A percentile compares a stretch with the other conserved stretches of the same genome.
Conservation (phyloP, 2,888 invertebrate genomes). For the Ennomos erosarius region DNA sequence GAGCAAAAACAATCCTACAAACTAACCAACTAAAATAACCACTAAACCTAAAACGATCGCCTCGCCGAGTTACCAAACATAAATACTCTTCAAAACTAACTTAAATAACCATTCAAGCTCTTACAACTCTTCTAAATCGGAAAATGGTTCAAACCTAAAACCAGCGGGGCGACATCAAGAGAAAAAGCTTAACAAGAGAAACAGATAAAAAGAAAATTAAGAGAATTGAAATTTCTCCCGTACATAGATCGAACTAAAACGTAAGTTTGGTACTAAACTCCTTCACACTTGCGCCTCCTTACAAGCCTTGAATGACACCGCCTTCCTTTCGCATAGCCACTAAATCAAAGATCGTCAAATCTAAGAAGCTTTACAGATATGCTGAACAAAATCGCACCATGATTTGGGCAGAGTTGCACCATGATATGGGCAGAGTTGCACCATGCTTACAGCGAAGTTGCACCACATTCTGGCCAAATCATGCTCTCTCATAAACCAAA, state of each 20-base stretch:
- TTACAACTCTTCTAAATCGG: slow-evolving; percentile 44
- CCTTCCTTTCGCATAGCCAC: slow-evolving; percentile 13
- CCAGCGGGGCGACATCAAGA: slow-evolving; percentile 57
- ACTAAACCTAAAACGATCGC: slow-evolving; percentile 47
- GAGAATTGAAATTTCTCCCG: slow-evolving; percentile 60
- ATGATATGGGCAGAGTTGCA: neutral
- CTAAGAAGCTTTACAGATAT: neutral
- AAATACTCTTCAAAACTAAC: slow-evolving; percentile 54
- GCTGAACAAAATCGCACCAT: neutral
- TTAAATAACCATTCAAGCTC: slow-evolving; percentile 37
- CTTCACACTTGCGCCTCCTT: slow-evolving; percentile 26
- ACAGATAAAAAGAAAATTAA: slow-evolving; percentile 50
- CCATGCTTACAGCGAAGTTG: neutral
- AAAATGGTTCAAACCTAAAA: slow-evolving; percentile 60
- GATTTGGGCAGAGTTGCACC: neutral
- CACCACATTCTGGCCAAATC: neutral
- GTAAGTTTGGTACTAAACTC: slow-evolving; percentile 36
- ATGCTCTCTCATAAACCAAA: neutral
- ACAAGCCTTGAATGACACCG: slow-evolving; percentile 40
- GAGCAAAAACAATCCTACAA: slow-evolving; percentile 71
- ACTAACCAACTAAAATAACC: slow-evolving; percentile 57
- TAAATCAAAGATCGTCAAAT: neutral
- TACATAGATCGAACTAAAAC: slow-evolving; percentile 22
- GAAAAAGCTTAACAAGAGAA: slow-evolving; percentile 52
- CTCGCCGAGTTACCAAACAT: slow-evolving; percentile 63